Conservation (phyloP, 92 coral and sea anemone genomes). For the Palythoa caribaeorum region DNA sequence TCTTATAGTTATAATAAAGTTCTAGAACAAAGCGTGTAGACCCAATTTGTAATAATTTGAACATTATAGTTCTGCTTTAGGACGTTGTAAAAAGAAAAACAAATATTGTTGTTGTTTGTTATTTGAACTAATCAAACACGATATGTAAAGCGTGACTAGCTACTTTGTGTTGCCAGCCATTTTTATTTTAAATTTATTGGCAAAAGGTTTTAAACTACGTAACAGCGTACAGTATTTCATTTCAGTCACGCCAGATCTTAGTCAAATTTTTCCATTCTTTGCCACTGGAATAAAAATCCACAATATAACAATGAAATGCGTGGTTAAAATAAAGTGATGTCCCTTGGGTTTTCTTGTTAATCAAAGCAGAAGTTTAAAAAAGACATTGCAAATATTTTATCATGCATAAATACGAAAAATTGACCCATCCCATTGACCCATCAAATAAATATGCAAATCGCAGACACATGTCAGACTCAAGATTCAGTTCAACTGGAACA, state of each 20-base stretch:
- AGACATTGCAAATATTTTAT: neutral
- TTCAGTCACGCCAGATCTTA: conserved; percentile 22
- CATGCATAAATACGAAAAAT: conserved; percentile 17
- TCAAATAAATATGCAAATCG: conserved; percentile 33
- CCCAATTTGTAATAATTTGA: too few relatives aligned
- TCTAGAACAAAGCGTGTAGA: too few relatives aligned
- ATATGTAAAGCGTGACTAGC: too few relatives aligned
- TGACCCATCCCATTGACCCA: conserved; percentile 45
- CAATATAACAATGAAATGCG: neutral
- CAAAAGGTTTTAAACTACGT: too few relatives aligned
- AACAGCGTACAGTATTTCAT: neutral
- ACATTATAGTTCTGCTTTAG: too few relatives aligned
- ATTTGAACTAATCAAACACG: too few relatives aligned
- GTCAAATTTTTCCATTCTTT: neutral
- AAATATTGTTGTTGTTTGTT: too few relatives aligned
- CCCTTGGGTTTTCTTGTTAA: conserved; percentile 2
- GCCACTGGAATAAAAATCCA: neutral
- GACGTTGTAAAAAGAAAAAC: too few relatives aligned
- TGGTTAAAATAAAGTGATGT: neutral
- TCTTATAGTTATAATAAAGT: too few relatives aligned
- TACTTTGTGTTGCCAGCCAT: too few relatives aligned
- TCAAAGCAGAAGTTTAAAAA: neutral
- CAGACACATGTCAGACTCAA: neutral
- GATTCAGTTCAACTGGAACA: neutral
- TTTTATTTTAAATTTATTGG: too few relatives aligned